Evolutionary conservation across 2,797 vertebrate species (phyloP).

Genomic region (Psittacula derbiana): DNA sequence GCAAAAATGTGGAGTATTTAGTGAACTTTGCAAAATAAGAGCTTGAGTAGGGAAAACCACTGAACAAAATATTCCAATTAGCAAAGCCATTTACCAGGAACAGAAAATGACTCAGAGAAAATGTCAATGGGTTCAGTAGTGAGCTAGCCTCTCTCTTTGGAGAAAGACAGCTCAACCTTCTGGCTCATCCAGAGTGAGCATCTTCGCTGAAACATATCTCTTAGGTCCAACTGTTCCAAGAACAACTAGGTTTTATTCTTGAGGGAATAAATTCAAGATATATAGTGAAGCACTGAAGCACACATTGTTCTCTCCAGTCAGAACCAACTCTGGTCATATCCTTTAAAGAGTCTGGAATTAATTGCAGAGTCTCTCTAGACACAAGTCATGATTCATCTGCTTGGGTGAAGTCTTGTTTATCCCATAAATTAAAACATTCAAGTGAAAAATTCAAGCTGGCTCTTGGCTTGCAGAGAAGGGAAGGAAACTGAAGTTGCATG

Average conservation of each 20-base stretch:
- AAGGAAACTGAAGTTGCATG: neutral
- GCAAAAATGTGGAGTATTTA: neutral
- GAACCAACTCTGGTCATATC: neutral
- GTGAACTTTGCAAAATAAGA: conserved; percentile 28
- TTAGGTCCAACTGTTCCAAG: neutral
- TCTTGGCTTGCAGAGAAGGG: neutral
- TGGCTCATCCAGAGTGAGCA: neutral
- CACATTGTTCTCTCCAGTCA: neutral
- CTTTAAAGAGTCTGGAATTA: neutral
- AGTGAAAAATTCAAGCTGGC: neutral
- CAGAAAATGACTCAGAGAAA: conserved; percentile 27
- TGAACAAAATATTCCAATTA: neutral
- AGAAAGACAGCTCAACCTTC: neutral
- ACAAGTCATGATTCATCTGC: conserved; percentile 15
- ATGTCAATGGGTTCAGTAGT: neutral
- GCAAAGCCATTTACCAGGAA: neutral
- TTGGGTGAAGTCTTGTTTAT: neutral
- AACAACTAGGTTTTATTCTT: neutral
- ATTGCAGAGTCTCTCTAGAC: neutral
- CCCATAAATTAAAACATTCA: neutral
- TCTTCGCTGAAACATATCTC: neutral
- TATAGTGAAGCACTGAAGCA: neutral
- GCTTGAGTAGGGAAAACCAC: neutral
- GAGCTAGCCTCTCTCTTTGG: neutral
- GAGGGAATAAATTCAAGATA: neutral